Base-by-base conservation (phyloP, 2,888 invertebrate species). In the Callinectes sapidus region DNA sequence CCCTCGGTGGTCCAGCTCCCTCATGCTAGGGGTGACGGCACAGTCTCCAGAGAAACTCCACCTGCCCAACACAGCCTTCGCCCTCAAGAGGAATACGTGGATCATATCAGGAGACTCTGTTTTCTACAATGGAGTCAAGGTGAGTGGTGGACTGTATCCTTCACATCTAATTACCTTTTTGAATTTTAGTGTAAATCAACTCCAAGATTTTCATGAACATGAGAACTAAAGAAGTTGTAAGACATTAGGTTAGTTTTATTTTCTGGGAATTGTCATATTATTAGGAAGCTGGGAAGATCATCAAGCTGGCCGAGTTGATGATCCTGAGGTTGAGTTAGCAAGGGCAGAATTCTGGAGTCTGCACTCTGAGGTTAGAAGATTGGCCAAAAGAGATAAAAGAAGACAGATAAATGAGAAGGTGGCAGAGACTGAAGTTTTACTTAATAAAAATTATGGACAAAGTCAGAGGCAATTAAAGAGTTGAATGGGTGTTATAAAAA, bases 101-200 rank as follows among this genome's bases (percentile, higher is more conserved):
- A 96, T 98, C 35, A 96, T 98, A 90, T 97, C 98, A 89, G 97
- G 97, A 94, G 98, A 98, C 95, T 97, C 97, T 95, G 97, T 98
- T 91, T 98, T 97, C 95, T 97, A 97, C 93, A 98, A 98, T 95
- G 98, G 98, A 2, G 96, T 96, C 55, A 97, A 97, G 96, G 98
- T 98, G 3, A 81, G 35, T 81, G 61, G 23, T 61, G 61, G 23
- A 23, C 61, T 61, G 61, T 6, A 23, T 18, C 61, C 61, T 18
- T 14, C 16, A 55, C 8, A 48, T 10, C 48, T 48, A 5, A 48
- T 71, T 28, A 28, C n/a, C 13, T 71, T n/a, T 28, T 28, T 71
- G 6, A n/a, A 8, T 13, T 71, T n/a, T n/a, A 10, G 16, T 71
- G 5, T 71, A 28, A 10, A 71, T 71, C n/a, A 10, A 10, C 13